Percentiles rank a stretch among this genome's conserved stretches.
phyloP scores from a whole-genome alignment of 2,113 vertebrate species.

The Gopherus flavomarginatus region DNA sequence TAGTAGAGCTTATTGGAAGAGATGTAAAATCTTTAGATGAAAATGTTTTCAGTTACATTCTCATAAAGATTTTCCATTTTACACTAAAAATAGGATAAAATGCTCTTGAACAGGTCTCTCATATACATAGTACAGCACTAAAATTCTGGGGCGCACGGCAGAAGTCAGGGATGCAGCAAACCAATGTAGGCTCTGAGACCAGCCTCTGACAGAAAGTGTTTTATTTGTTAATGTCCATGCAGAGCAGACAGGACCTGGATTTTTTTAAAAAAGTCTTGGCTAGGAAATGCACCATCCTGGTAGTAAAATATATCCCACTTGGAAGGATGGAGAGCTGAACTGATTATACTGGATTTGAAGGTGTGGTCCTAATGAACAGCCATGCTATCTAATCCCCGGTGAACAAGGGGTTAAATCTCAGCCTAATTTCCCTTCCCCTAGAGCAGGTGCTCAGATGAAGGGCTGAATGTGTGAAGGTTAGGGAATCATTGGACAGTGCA shows the following conservation, averaged over 20 bases:
- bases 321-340: background rate
- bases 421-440: background rate
- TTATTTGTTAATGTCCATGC: background rate
- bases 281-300: background rate
- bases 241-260: background rate
- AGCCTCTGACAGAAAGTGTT: background rate
- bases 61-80: background rate
- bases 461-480: background rate
- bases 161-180: background rate
- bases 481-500: background rate
- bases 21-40: background rate
- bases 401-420: background rate
- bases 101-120: background rate
- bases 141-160: fast-evolving
- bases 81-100: background rate
- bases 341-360: background rate
- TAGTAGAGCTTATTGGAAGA: background rate
- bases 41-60: background rate
- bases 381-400: background rate
- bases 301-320: background rate
- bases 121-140: background rate
- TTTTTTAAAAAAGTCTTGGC: background rate
- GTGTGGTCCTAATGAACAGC: background rate
- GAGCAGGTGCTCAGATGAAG: background rate
- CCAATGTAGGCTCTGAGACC: fast-evolving